Evolutionary conservation across 2,888 invertebrate species (phyloP), one percentile per base, ranked within the genome.

Genomic region (Disparrhopalites patrizii): DNA sequence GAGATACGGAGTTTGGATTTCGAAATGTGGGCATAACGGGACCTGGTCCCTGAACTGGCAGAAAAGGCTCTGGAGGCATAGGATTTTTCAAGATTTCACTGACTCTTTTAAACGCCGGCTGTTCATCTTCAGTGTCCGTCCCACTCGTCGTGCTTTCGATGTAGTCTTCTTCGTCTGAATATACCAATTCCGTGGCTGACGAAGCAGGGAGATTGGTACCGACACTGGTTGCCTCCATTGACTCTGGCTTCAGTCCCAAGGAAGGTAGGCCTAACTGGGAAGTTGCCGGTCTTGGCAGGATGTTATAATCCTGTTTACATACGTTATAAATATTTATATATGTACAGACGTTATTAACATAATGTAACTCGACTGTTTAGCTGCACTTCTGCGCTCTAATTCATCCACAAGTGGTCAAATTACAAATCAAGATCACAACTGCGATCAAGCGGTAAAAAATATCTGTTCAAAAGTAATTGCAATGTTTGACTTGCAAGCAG

Each of bases 301-400:
- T 63, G 20, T 54, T 40, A 33, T 63, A 63, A 31, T 63, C 63
- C 63, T 63, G 23, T n/a, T n/a, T n/a, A n/a, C 23, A n/a, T 10
- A 36, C 38, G n/a, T n/a, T n/a, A n/a, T n/a, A n/a, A n/a, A n/a
- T n/a, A n/a, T n/a, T n/a, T n/a, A n/a, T n/a, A n/a, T n/a, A n/a
- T n/a, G n/a, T n/a, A n/a, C n/a, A n/a, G n/a, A n/a, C n/a, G n/a
- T n/a, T n/a, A n/a, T n/a, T n/a, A n/a, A n/a, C n/a, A n/a, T n/a
- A n/a, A n/a, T n/a, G n/a, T n/a, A n/a, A n/a, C n/a, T n/a, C n/a
- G n/a, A n/a, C n/a, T n/a, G n/a, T n/a, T n/a, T n/a, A n/a, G n/a
- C n/a, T n/a, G n/a, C n/a, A n/a, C n/a, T n/a, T n/a, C n/a, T n/a
- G n/a, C n/a, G n/a, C n/a, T n/a, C n/a, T n/a, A n/a, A n/a, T n/a